These are phyloP conservation scores for Schizopygopsis malacanthus DNA, from an alignment of 2,797 vertebrate species.

Conservation along the genomic window DNA sequence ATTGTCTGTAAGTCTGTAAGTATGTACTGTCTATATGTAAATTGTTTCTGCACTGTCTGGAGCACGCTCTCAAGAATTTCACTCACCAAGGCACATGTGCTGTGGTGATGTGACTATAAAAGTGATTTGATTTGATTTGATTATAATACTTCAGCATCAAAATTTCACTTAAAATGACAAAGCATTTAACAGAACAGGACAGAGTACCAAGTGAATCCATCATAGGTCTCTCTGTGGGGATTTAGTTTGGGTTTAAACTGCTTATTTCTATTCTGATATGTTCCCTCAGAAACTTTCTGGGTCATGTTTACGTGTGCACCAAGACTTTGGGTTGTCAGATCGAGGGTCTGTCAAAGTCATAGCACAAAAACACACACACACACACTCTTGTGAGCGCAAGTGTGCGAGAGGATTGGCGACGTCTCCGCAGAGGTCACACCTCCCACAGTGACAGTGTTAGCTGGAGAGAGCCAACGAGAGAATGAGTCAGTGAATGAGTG, in stretches of 20 bases:
- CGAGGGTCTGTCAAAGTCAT: conserved; percentile 29
- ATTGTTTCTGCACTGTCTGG: too few relatives aligned
- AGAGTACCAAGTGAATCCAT: conserved; percentile 17
- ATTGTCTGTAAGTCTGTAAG: too few relatives aligned
- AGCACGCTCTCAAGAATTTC: too few relatives aligned
- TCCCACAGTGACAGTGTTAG: conserved; percentile 21
- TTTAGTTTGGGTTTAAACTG: conserved; percentile 32
- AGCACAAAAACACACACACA: not conserved
- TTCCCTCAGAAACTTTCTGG: conserved; percentile 27
- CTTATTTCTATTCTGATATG: conserved; percentile 29
- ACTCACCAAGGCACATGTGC: too few relatives aligned
- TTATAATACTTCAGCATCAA: not conserved
- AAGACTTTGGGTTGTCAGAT: conserved; percentile 39
- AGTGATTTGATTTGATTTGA: too few relatives aligned
- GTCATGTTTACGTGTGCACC: conserved; percentile 20
- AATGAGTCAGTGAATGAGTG: conserved; percentile 40
- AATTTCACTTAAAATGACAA: conserved; percentile 4
- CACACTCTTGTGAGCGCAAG: conserved; percentile 1
- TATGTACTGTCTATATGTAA: too few relatives aligned
- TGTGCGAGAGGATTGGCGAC: conserved; percentile 24
- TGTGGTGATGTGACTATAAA: too few relatives aligned
- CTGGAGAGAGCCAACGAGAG: conserved; percentile 12
- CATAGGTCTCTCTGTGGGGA: conserved; percentile 12
- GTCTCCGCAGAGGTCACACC: conserved; percentile 39
- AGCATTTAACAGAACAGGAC: not conserved